These are phyloP conservation scores for Paragorgia papillata DNA, from an alignment of 92 coral and sea anemone species.

Conservation along the genomic window DNA sequence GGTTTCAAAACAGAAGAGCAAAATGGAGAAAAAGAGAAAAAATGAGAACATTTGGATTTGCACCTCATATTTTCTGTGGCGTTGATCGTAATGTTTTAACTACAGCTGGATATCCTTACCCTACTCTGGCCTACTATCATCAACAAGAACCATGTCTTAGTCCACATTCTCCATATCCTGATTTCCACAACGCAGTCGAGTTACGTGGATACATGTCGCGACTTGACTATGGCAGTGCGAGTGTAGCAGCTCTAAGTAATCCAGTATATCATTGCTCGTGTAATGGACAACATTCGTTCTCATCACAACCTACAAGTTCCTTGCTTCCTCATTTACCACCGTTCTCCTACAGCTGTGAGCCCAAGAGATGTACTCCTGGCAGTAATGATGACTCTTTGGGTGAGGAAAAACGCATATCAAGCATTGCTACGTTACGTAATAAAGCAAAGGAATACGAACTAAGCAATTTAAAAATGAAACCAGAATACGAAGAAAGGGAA, in stretches of 20 bases:
- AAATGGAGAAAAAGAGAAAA: conserved; percentile 99
- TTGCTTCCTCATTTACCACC: conserved; percentile 21
- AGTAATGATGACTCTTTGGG: conserved; percentile 8
- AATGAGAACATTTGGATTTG: conserved; percentile 86
- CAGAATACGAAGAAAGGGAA: conserved; percentile 35
- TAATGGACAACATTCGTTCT: conserved; percentile 17
- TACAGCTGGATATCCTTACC: conserved; percentile 31
- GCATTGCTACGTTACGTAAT: conserved; percentile 84
- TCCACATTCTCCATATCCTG: background rate
- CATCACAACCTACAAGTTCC: conserved; percentile 9
- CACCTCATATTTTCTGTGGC: conserved; percentile 42
- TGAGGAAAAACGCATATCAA: conserved; percentile 66
- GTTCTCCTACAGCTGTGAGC: conserved; percentile 9
- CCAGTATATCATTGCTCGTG: conserved; percentile 36
- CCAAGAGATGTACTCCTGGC: background rate
- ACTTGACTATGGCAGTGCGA: conserved; percentile 13
- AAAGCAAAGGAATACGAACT: conserved; percentile 96
- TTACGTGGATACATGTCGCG: conserved; percentile 32
- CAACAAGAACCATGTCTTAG: conserved; percentile 20
- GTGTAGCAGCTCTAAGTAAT: conserved; percentile 19
- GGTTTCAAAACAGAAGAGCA: conserved; percentile 99
- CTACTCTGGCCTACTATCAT: conserved; percentile 30
- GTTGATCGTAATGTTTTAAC: conserved; percentile 23
- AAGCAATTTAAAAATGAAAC: conserved; percentile 34
- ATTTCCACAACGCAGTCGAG: conserved; percentile 12